Evolutionary conservation across 2,888 invertebrate species (phyloP).

Genomic region (Catocala sponsa): DNA sequence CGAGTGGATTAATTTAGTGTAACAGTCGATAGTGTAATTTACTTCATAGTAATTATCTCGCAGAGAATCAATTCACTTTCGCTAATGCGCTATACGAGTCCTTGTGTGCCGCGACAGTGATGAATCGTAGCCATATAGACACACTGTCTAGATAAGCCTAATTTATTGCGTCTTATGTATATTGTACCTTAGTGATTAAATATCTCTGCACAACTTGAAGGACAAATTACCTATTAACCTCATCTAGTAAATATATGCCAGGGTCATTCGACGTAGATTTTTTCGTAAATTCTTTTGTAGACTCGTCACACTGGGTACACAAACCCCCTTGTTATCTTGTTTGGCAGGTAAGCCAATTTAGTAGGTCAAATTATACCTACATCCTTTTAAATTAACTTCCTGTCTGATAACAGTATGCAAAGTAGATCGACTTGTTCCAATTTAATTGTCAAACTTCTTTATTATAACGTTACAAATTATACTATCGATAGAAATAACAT

Average conservation of each 20-base stretch:
- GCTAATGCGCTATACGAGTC: slow-evolving; percentile 63
- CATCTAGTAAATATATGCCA: slow-evolving; percentile 63
- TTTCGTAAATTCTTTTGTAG: slow-evolving; percentile 29
- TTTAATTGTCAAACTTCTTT: no score
- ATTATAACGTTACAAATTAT: no score
- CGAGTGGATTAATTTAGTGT: slow-evolving; percentile 23
- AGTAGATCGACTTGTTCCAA: slow-evolving; percentile 2
- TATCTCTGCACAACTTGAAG: slow-evolving; percentile 56
- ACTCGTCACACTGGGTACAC: slow-evolving; percentile 39
- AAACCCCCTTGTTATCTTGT: slow-evolving; percentile 24
- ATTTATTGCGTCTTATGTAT: slow-evolving; percentile 75
- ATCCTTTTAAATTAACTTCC: slow-evolving; percentile 23
- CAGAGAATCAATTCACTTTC: slow-evolving; percentile 72
- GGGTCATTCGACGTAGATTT: slow-evolving; percentile 24
- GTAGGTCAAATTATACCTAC: slow-evolving; percentile 19
- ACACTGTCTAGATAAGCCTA: slow-evolving; percentile 83
- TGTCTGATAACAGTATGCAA: slow-evolving; percentile 13
- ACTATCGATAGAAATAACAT: no score
- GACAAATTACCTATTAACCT: slow-evolving; percentile 56
- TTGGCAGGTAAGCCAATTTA: slow-evolving; percentile 16
- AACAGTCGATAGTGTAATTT: slow-evolving; percentile 36
- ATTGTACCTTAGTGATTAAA: slow-evolving; percentile 70
- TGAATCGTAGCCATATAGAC: slow-evolving; percentile 77
- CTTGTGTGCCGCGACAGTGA: slow-evolving; percentile 74
- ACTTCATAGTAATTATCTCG: slow-evolving; percentile 44